Evolutionary conservation across 2,888 invertebrate species (phyloP).

Genomic region (Protula sp.): DNA sequence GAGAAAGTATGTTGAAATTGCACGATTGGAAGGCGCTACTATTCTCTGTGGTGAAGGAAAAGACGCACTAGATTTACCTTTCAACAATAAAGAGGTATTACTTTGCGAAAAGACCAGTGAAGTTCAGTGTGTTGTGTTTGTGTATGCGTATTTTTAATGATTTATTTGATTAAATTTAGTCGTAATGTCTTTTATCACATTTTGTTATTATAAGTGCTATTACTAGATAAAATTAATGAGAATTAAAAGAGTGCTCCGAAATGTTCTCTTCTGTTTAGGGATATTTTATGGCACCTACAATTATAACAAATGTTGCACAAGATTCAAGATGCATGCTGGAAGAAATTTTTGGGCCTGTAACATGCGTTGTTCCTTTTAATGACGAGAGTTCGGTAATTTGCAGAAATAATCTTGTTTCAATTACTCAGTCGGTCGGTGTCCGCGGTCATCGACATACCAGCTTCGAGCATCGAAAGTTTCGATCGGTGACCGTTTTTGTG

Average conservation of each 20-base stretch:
- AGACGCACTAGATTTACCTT: conserved; percentile 39
- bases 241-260: too few species aligned
- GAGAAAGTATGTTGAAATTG: conserved; percentile 51
- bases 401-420: too few species aligned
- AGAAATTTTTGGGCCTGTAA: conserved; percentile 61
- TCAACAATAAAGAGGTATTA: conserved; percentile 42
- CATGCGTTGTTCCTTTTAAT: conserved; percentile 56
- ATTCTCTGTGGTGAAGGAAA: conserved; percentile 53
- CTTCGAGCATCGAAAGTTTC: too few species aligned
- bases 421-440: too few species aligned
- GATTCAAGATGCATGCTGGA: conserved; percentile 56
- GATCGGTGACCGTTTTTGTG: too few species aligned
- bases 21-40: conserved; percentile 52
- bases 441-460: too few species aligned
- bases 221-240: neutral
- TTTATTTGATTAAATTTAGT: neutral
- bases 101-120: neutral
- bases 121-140: too few species aligned
- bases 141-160: neutral
- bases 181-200: neutral
- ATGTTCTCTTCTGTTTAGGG: too few species aligned
- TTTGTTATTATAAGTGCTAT: neutral
- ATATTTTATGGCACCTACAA: conserved; percentile 56
- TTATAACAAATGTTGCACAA: conserved; percentile 54
- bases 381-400: conserved; percentile 51